These are phyloP conservation scores for Ptiloglossa arizonensis DNA, from an alignment of 1,140 invertebrate species.

Conservation along the genomic window DNA sequence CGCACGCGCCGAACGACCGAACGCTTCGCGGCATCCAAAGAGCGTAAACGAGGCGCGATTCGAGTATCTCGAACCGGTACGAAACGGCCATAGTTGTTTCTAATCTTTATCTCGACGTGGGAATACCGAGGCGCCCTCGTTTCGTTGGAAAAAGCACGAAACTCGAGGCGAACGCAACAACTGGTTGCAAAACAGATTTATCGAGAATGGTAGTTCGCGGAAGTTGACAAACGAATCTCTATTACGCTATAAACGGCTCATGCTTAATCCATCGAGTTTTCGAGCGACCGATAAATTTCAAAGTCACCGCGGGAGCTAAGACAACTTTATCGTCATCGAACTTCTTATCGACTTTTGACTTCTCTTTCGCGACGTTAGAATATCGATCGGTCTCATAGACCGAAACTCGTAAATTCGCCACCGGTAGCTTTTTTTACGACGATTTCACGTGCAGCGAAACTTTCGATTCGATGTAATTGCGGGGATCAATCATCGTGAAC, in stretches of 20 bases:
- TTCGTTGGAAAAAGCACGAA: neutral
- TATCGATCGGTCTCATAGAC: neutral
- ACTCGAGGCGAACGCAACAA: neutral
- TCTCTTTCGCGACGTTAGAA: too few species aligned
- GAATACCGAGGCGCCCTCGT: too few species aligned
- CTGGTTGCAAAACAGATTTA: slow-evolving; percentile 5
- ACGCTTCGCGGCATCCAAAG: too few species aligned
- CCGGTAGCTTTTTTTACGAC: too few species aligned
- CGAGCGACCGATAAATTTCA: neutral
- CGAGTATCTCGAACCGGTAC: too few species aligned
- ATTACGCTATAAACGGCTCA: slow-evolving; percentile 1
- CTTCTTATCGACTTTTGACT: neutral
- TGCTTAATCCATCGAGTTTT: slow-evolving; percentile 18
- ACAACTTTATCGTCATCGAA: slow-evolving; percentile 1
- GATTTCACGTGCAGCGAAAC: too few species aligned
- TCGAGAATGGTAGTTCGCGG: neutral
- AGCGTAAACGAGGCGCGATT: too few species aligned
- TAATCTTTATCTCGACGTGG: too few species aligned
- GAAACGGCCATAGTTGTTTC: too few species aligned
- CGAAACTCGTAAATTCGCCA: neutral
- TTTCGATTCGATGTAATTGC: neutral
- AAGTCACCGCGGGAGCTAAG: neutral
- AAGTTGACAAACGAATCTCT: neutral
- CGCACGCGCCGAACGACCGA: too few species aligned
- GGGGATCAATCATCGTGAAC: neutral